These are phyloP conservation scores for Rhadina sibilatrix DNA, from an alignment of 2,113 vertebrate species.

Conservation along the genomic window DNA sequence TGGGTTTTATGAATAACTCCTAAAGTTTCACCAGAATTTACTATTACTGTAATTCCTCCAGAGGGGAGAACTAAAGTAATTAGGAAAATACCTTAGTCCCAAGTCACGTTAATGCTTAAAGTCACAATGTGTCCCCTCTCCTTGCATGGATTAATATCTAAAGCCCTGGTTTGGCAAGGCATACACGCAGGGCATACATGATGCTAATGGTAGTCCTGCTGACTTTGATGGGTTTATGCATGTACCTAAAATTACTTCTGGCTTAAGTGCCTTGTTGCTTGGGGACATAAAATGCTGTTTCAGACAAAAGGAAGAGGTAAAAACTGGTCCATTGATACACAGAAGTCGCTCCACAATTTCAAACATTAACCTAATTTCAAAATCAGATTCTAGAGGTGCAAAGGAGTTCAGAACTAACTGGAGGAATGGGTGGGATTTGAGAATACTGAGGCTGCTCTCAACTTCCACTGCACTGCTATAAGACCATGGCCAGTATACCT, in stretches of 20 bases:
- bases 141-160: not conserved
- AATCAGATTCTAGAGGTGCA: not conserved
- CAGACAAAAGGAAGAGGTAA: not conserved
- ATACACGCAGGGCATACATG: no score
- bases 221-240: not conserved
- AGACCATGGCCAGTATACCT: not conserved
- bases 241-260: not conserved
- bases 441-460: not conserved
- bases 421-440: not conserved
- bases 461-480: not conserved
- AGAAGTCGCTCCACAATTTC: not conserved
- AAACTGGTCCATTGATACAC: not conserved
- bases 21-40: not conserved
- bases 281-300: not conserved
- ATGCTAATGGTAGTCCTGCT: not conserved
- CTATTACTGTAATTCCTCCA: not conserved
- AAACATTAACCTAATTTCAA: not conserved
- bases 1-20: not conserved
- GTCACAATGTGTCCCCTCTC: not conserved
- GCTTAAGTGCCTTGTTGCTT: not conserved
- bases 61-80: not conserved
- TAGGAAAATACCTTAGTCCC: not conserved
- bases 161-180: not conserved
- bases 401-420: not conserved
- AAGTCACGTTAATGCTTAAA: not conserved